phyloP scores from a whole-genome alignment of 2,797 vertebrate species.

The Anguilla megastoma region DNA sequence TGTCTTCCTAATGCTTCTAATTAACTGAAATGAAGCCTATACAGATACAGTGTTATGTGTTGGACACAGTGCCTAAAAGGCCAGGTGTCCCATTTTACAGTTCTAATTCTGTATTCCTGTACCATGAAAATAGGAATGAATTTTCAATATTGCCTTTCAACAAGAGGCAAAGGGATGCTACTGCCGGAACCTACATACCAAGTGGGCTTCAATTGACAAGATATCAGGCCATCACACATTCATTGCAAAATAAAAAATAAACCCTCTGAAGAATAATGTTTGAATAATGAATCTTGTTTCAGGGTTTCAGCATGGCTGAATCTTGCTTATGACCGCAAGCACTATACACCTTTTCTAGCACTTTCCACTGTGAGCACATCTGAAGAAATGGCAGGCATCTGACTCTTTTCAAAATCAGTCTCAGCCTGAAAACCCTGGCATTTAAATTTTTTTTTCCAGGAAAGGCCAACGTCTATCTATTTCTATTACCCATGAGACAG shows the following conservation, averaged over 20 bases:
- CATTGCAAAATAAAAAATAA: background rate
- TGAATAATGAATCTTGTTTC: background rate
- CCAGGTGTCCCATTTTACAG: background rate
- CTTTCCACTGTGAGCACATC: background rate
- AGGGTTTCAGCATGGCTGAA: background rate
- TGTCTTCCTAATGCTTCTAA: background rate
- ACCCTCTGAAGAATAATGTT: background rate
- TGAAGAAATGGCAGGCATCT: conserved; percentile 3
- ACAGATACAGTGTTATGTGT: background rate
- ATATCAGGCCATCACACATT: background rate
- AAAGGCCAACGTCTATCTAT: conserved; percentile 23
- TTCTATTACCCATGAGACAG: conserved; percentile 17
- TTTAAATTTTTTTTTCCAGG: background rate
- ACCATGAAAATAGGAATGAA: background rate
- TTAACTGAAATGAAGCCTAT: background rate
- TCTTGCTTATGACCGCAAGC: background rate
- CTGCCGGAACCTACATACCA: background rate
- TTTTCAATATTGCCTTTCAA: background rate
- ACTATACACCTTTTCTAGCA: background rate
- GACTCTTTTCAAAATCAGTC: background rate
- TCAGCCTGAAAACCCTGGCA: background rate
- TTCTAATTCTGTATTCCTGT: background rate
- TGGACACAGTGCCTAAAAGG: background rate
- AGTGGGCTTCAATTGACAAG: background rate
- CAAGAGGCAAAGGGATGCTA: background rate